These are phyloP conservation scores for Onychomys torridus DNA, from an alignment of 2,797 vertebrate species.

Conservation along the genomic window DNA sequence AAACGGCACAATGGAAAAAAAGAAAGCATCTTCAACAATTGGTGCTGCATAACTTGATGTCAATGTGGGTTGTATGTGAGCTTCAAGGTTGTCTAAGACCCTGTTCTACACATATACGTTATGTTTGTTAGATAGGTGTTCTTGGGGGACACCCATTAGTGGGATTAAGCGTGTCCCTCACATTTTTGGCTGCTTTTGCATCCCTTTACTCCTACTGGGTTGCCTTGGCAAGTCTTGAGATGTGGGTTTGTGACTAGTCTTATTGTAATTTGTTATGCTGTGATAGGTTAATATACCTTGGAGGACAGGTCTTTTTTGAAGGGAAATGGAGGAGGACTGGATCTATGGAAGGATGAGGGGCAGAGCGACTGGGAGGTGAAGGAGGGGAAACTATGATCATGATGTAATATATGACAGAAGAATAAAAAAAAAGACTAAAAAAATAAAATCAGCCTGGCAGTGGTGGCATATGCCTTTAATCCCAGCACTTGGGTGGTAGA, in stretches of 20 bases:
- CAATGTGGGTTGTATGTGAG: neutral
- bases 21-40: too few species aligned
- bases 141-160: neutral
- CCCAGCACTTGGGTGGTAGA: too few species aligned
- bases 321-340: neutral
- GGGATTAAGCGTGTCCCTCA: fast-evolving
- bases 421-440: neutral
- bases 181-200: neutral
- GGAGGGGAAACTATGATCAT: neutral
- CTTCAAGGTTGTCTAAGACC: neutral
- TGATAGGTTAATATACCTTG: neutral
- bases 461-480: too few species aligned
- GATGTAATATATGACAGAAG: neutral
- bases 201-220: neutral
- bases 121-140: neutral
- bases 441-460: too few species aligned
- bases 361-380: neutral
- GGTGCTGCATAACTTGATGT: too few species aligned
- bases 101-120: neutral
- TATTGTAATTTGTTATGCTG: neutral
- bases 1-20: too few species aligned
- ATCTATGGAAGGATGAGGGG: neutral
- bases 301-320: neutral
- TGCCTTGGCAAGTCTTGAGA: neutral
- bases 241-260: neutral